Conservation (phyloP, 2,797 vertebrate species). For the Microctenopoma steveboyesi region DNA sequence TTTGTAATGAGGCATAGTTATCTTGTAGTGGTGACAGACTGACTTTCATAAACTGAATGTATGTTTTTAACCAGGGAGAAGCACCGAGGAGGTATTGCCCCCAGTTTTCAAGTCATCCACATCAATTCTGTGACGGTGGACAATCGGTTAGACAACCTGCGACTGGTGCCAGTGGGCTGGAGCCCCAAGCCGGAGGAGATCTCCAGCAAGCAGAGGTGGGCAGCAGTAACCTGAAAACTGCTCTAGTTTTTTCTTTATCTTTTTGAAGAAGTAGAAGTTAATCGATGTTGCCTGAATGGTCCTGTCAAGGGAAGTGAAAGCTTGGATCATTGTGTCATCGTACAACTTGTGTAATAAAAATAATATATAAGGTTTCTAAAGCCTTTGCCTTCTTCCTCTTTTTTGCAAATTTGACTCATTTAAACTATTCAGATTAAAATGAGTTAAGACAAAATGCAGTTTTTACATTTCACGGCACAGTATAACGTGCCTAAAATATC, state of each 20-base stretch:
- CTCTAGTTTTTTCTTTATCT: neutral
- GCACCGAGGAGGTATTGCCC: constrained; percentile 95
- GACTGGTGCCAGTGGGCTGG: constrained; percentile 94
- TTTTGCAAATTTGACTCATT: too few species aligned
- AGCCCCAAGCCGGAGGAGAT: constrained; percentile 94
- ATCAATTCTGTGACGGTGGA: constrained; percentile 97
- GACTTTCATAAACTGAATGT: neutral
- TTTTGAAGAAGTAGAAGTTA: neutral
- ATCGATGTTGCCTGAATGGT: neutral
- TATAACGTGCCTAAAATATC: neutral
- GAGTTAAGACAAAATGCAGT: too few species aligned
- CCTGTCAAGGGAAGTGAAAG: neutral
- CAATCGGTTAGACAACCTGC: constrained; percentile 96
- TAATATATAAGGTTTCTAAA: too few species aligned
- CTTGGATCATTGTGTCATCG: neutral
- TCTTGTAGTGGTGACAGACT: constrained; percentile 4
- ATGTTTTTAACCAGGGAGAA: constrained; percentile 87
- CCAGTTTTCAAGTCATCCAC: constrained; percentile 96
- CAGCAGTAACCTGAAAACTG: too few species aligned
- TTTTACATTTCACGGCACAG: too few species aligned
- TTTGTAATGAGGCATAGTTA: neutral
- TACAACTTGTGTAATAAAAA: neutral
- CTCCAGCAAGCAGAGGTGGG: constrained; percentile 96
- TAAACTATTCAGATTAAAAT: too few species aligned
- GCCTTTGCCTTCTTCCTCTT: too few species aligned